Conservation (phyloP, 2,797 vertebrate genomes). For the Betta splendens region DNA sequence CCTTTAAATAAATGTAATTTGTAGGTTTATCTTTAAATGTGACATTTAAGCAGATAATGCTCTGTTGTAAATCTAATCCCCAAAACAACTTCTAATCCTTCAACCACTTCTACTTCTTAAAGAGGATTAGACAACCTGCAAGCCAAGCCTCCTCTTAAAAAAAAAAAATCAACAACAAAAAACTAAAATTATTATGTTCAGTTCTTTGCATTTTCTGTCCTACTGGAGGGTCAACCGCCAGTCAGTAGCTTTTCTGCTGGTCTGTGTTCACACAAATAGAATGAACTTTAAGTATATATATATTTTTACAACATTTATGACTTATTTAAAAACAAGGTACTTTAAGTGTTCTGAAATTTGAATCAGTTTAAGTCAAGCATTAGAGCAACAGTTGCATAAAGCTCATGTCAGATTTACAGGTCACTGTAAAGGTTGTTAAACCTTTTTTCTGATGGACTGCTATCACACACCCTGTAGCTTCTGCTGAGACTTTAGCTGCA, state of each 20-base stretch:
- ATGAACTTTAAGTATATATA: neutral
- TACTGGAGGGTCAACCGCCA: too few species aligned
- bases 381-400: neutral
- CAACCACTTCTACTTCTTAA: neutral
- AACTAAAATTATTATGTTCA: too few species aligned
- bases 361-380: neutral
- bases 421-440: conserved; percentile 21
- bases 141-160: neutral
- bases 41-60: neutral
- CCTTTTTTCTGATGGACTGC: conserved; percentile 3
- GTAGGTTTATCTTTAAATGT: neutral
- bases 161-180: too few species aligned
- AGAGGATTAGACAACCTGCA: neutral
- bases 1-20: too few species aligned
- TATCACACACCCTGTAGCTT: neutral
- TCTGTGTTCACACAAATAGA: too few species aligned
- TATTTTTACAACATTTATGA: neutral
- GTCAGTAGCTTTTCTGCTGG: neutral
- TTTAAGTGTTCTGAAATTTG: neutral
- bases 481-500: conserved; percentile 21
- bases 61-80: neutral
- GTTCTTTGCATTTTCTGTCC: too few species aligned
- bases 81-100: neutral
- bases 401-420: neutral
- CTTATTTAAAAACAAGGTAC: neutral